These are phyloP conservation scores for Cheilosia scutellata DNA, from an alignment of 2,888 invertebrate genomes.

Conservation along the genomic window DNA sequence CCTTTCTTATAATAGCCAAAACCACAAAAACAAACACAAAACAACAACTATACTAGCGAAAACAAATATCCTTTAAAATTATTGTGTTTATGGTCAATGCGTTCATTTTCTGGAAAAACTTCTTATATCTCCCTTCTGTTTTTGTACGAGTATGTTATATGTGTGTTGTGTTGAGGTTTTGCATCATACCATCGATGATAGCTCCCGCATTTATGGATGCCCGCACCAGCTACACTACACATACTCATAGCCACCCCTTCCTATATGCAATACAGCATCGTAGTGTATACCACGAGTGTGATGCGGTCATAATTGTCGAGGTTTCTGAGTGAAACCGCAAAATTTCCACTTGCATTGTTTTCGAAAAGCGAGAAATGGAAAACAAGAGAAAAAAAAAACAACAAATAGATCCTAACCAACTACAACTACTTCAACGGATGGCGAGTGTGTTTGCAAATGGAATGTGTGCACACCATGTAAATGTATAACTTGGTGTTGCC, in stretches of 20 bases:
- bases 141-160: constrained; percentile 39
- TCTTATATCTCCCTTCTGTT: constrained; percentile 51
- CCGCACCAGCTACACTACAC: constrained; percentile 52
- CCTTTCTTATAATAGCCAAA: constrained; percentile 1
- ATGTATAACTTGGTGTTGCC: constrained; percentile 56
- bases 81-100: constrained; percentile 70
- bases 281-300: constrained; percentile 65
- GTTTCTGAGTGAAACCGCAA: constrained; percentile 72
- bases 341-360: constrained; percentile 75
- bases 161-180: constrained; percentile 67
- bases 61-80: constrained; percentile 65
- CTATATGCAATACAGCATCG: constrained; percentile 16
- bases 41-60: constrained; percentile 23
- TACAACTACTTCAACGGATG: constrained; percentile 45
- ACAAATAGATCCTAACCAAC: constrained; percentile 48
- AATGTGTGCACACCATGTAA: constrained; percentile 54
- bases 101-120: constrained; percentile 67
- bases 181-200: constrained; percentile 57
- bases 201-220: constrained; percentile 70
- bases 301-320: constrained; percentile 76
- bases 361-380: constrained; percentile 63
- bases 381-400: constrained; percentile 43
- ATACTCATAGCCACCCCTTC: not conserved
- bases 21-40: constrained; percentile 9
- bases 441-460: constrained; percentile 21